phyloP scores from a whole-genome alignment of 2,888 invertebrate species.

The Erebia aethiops region DNA sequence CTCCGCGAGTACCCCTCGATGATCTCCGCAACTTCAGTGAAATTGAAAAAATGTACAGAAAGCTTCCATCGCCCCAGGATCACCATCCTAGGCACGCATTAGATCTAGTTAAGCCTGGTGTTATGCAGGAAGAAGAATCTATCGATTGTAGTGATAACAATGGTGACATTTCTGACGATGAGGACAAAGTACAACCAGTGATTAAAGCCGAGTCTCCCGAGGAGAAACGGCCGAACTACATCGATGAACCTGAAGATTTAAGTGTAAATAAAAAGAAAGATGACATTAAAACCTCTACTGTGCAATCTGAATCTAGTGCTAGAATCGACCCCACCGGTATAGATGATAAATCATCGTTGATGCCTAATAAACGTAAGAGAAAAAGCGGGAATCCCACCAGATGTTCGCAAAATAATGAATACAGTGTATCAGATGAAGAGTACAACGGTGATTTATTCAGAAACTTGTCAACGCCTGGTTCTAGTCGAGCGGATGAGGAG shows the following conservation, averaged over 20 bases:
- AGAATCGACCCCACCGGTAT: conserved; percentile 64
- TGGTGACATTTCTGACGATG: conserved; percentile 66
- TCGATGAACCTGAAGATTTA: conserved; percentile 87
- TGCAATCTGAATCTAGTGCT: conserved; percentile 56
- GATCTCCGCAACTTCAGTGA: conserved; percentile 80
- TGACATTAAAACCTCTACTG: conserved; percentile 78
- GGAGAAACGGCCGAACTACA: conserved; percentile 65
- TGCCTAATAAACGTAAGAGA: conserved; percentile 88
- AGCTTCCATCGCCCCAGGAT: conserved; percentile 67
- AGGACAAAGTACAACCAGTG: conserved; percentile 58
- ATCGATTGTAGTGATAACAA: conserved; percentile 70
- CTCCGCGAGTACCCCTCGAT: conserved; percentile 78
- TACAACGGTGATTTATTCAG: conserved; percentile 73
- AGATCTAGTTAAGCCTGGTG: conserved; percentile 63
- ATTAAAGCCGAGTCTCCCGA: conserved; percentile 56
- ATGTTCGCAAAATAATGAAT: conserved; percentile 84
- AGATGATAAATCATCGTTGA: conserved; percentile 75
- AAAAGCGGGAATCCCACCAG: conserved; percentile 92
- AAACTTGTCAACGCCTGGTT: conserved; percentile 69
- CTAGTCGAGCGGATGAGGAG: conserved; percentile 70
- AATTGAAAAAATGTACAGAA: conserved; percentile 80
- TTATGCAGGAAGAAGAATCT: conserved; percentile 62
- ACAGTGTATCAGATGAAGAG: conserved; percentile 76
- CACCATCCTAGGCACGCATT: conserved; percentile 63
- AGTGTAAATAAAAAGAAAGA: conserved; percentile 86